Evolutionary conservation across 2,113 vertebrate genomes (phyloP), one percentile per base, ranked within the genome.

Genomic region (Setophaga coronata): DNA sequence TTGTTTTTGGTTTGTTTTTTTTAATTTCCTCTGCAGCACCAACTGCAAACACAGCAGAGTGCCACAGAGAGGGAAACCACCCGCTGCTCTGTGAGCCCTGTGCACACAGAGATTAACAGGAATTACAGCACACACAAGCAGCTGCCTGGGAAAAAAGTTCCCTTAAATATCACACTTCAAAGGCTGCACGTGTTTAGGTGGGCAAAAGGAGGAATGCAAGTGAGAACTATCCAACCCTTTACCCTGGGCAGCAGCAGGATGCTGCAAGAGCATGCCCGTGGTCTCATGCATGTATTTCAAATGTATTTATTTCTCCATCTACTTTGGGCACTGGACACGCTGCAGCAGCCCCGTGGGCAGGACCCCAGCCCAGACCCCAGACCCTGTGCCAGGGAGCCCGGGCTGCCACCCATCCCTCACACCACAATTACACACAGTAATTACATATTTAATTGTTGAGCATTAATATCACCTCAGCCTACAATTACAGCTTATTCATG

Each of bases 401-500:
- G 78, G 70, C 50, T n/a, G 78, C 23, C 24, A 25, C 38, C 8
- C 51, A 4, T 56, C 42, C 79, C 80, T 93, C 90, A 33, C 69
- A 64, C 57, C 28, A 51, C 81, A 97, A 97, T 96, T 96, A 96
- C 95, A 93, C 83, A 40, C 89, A 73, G 97, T 93, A 98, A 97
- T 98, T 98, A 96, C 97, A 29, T 50, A 85, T 95, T 95, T 97
- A 97, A 98, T 97, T 91, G 80, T 38, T n/a, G 95, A 82, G 33
- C 97, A 96, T 97, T 98, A 98, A 97, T 97, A 98, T 79, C 87
- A 96, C 94, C 96, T 95, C 82, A 85, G 94, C 89, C 92, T 89
- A 51, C 89, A 97, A 97, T 97, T 95, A 97, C 94, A 92, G 97
- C 96, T 95, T 92, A 89, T 82, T 96, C 96, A 23, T 96, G 97